Conservation (phyloP, 1,140 invertebrate genomes). For the Hydropsyche tenuis region DNA sequence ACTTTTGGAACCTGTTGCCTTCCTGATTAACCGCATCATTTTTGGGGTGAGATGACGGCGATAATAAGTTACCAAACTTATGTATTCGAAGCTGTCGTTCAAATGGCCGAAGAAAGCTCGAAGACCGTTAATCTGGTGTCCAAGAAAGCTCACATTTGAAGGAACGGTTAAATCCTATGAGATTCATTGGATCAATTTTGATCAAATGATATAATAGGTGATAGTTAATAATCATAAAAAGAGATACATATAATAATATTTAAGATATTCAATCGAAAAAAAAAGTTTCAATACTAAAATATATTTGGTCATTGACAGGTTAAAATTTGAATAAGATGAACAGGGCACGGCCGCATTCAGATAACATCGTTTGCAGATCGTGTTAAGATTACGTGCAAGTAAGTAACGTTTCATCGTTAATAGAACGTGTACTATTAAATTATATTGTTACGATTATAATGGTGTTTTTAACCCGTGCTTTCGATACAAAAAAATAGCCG, state of each 20-base stretch:
- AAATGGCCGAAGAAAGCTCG: not conserved
- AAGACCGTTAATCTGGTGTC: no score
- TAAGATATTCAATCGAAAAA: no score
- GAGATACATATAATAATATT: no score
- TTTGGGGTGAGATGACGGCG: conserved; percentile 26
- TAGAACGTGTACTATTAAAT: conserved; percentile 24
- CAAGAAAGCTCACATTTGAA: no score
- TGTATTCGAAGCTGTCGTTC: conserved; percentile 1
- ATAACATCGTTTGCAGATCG: conserved; percentile 4
- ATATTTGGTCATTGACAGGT: not conserved
- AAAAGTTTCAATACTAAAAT: no score
- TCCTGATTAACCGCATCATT: conserved; percentile 26
- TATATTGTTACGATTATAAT: conserved; percentile 21
- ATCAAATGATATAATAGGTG: no score
- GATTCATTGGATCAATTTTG: no score
- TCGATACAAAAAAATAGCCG: not conserved
- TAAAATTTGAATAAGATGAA: conserved; percentile 20
- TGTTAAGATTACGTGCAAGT: conserved; percentile 1
- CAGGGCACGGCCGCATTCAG: not conserved
- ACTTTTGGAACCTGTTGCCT: conserved; percentile 27
- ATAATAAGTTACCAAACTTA: conserved; percentile 10
- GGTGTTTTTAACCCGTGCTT: conserved; percentile 19
- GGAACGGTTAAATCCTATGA: no score
- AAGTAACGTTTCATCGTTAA: not conserved
- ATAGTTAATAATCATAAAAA: no score